Base-by-base conservation (phyloP, 2,888 invertebrate species). In the Ethmia dodecea region DNA sequence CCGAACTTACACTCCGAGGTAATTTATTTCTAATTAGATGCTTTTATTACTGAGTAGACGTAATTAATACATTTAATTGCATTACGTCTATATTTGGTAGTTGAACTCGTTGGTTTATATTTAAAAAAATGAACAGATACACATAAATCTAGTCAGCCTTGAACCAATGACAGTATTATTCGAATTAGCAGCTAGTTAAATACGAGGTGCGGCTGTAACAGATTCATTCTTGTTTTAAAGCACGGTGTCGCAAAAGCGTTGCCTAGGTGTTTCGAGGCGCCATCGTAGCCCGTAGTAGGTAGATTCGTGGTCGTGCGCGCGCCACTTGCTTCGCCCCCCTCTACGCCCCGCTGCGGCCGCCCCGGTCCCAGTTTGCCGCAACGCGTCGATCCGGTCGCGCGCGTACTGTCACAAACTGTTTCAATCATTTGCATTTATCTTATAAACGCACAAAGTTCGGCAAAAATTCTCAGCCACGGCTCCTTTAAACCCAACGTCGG, bases 321-420 rank as follows among this genome's bases (percentile, higher is more conserved):
- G 81, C 83, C 77, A 66, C 77, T 76, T 64, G 74, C 71, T 68
- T 60, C 55, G 64, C 60, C 63, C 67, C 59, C 53, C 64, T 60
- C 58, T 59, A 59, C 68, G 61, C 62, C 70, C 63, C 64, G 60
- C 71, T 60, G 62, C 65, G 69, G 65, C 71, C 66, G 63, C 70
- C 74, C 61, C 65, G 70, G 66, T 66, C 80, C 78, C 86, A 84
- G 86, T 84, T 72, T 72, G 73, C 78, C 78, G 84, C 84, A 84
- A 77, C 79, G 86, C 86, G 83, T 77, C 78, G 79, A 60, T 72
- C 55, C 65, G 79, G 65, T 68, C 79, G 76, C 83, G 49, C 83
- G 86, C 68, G 80, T 60, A 64, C 58, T 46, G 47, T 54, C 46
- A 60, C 60, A 45, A 51, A 42, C 47, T 49, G 55, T 58, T 56